These are phyloP conservation scores for Gymnoscopelus braueri DNA, from an alignment of 2,797 vertebrate genomes.

Conservation along the genomic window DNA sequence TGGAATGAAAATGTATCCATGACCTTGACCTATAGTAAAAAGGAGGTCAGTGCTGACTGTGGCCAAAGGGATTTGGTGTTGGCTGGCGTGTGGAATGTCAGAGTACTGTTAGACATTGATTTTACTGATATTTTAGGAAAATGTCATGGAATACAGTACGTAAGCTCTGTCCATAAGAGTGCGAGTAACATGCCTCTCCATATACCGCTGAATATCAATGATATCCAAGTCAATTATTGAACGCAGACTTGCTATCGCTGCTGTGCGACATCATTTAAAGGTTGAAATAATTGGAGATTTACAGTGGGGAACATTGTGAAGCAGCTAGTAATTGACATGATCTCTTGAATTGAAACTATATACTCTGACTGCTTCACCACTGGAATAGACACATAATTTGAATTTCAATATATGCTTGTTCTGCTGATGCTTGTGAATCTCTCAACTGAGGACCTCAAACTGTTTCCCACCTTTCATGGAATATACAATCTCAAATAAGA, in stretches of 20 bases:
- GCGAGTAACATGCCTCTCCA: no score
- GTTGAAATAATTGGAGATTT: no score
- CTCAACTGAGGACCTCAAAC: not conserved
- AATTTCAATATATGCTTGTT: slow-evolving; percentile 12
- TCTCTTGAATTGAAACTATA: slow-evolving; percentile 3
- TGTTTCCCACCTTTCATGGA: slow-evolving; percentile 11
- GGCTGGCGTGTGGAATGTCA: not conserved
- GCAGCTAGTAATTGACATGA: slow-evolving; percentile 1
- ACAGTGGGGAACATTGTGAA: not conserved
- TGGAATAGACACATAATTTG: not conserved
- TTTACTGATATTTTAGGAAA: not conserved
- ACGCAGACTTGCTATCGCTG: not conserved
- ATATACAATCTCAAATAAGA: slow-evolving; percentile 33
- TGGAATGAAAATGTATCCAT: no score
- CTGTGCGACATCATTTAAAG: no score
- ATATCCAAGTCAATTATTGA: not conserved
- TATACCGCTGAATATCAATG: no score
- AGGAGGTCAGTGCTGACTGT: not conserved
- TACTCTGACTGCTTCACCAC: slow-evolving; percentile 5
- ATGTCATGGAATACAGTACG: not conserved
- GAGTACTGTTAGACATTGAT: not conserved
- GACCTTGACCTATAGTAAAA: not conserved
- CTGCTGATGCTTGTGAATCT: slow-evolving; percentile 4
- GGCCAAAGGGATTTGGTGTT: not conserved
- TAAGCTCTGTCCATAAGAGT: no score